Evolutionary conservation across 2,113 vertebrate species (phyloP), one percentile per base, ranked within the genome.

Genomic region (Taurulus bubalis): DNA sequence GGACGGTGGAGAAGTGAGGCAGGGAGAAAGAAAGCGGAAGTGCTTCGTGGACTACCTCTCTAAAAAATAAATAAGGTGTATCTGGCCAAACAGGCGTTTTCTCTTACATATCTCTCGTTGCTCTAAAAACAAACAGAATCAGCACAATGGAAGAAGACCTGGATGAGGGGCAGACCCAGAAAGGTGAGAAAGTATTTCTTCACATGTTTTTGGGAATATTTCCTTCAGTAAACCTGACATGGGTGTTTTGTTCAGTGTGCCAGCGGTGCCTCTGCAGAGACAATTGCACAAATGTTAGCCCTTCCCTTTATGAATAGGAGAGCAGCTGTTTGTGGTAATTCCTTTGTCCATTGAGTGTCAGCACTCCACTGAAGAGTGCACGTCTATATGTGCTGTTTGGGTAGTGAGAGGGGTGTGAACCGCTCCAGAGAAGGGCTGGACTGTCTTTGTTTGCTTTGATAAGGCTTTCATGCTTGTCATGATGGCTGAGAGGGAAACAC

Each of bases 81-180:
- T 53, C 78, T 67, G 78, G 10, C 11, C 82, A 18, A 8, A 65
- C 62, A 79, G 34, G 38, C 34, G 56, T 45, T 12, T 82, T 40
- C 75, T 34, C 49, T 60, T 38, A 40, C 28, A 24, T 6, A 75
- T 62, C 51, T 67, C 28, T 30, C 42, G 89, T 91, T 85, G 90
- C 92, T 92, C 75, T 87, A 90, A 49, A 49, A 49, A 45, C n/a
- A 8, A 85, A 77, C 94, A 92, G 89, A 94, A 82, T 90, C 94
- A 91, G 91, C 93, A 94, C 91, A 93, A 99, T 99, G 98, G 98
- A 99, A 96, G 98, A 99, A 94, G 98, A 99, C 91, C 96, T 98
- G 97, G 98, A 99, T 92, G 98, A 99, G 90, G 97, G 97, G 87
- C 98, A 99, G 95, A 98, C 96, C 93, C 97, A 98, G 91, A 99